Evolutionary conservation across 2,797 vertebrate species (phyloP).

Genomic region (Florisuga fusca): DNA sequence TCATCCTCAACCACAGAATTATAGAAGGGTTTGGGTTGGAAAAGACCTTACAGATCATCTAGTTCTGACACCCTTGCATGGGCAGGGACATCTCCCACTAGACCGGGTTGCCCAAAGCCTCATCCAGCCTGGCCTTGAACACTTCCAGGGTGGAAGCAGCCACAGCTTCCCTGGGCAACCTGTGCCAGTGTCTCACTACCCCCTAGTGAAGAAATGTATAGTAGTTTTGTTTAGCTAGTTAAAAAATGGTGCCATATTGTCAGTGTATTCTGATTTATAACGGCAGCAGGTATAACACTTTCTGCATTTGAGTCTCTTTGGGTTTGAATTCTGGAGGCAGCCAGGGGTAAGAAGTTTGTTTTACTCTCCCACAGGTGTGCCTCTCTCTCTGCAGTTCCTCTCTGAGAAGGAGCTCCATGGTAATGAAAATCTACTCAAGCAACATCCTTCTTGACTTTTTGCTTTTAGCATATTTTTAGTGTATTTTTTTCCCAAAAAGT

Average conservation of each 20-base stretch:
- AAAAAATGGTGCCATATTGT: not conserved
- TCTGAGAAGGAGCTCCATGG: not conserved
- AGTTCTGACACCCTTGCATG: too few species aligned
- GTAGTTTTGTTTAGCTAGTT: not conserved
- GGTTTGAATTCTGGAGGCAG: not conserved
- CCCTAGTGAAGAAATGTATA: too few species aligned
- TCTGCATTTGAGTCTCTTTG: not conserved
- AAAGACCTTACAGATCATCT: too few species aligned
- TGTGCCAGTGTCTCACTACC: too few species aligned
- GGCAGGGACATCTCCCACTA: too few species aligned
- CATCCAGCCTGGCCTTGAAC: too few species aligned
- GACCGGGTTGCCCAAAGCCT: too few species aligned
- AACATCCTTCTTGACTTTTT: not conserved
- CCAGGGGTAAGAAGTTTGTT: not conserved
- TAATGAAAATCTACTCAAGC: not conserved
- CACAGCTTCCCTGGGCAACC: too few species aligned
- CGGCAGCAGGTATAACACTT: not conserved
- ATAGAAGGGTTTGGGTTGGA: too few species aligned
- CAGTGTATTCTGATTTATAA: not conserved
- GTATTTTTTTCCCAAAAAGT: rapidly evolving
- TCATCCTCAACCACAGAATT: not conserved
- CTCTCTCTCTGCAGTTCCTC: not conserved
- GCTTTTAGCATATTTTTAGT: not conserved
- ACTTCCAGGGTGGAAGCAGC: too few species aligned
- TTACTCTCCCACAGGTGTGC: not conserved